phyloP scores from a whole-genome alignment of 2,113 vertebrate genomes.

The Otis tarda region DNA sequence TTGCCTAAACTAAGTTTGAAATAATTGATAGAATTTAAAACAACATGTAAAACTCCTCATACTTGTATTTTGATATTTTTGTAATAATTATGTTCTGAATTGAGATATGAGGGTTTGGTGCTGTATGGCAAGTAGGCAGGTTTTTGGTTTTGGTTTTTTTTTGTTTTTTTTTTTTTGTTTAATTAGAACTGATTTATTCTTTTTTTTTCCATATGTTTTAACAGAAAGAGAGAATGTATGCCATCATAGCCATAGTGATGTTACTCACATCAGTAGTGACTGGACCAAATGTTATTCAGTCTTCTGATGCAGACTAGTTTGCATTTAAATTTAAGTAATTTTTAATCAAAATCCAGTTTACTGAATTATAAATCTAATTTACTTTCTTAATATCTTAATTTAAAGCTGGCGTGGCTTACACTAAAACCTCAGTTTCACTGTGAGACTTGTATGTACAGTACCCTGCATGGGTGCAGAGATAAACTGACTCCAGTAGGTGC shows the following conservation, averaged over 20 bases:
- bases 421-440: background rate
- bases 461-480: background rate
- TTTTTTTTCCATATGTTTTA: background rate
- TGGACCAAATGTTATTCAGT: constrained; percentile 36
- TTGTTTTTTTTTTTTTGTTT: background rate
- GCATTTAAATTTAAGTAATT: background rate
- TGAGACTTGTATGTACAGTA: background rate
- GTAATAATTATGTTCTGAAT: background rate
- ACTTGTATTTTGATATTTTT: background rate
- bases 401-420: background rate
- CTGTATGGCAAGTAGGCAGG: background rate
- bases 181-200: background rate
- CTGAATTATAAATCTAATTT: background rate
- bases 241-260: background rate
- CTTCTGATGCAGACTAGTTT: background rate
- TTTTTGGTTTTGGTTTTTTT: background rate
- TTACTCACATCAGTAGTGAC: background rate
- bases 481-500: background rate
- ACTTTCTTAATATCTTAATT: background rate
- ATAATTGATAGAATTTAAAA: background rate
- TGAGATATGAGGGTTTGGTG: background rate
- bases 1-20: constrained; percentile 11
- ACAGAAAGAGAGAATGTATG: background rate
- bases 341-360: background rate
- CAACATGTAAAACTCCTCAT: background rate